Evolutionary conservation across 2,113 vertebrate genomes (phyloP).

Genomic region (Falco punctatus): DNA sequence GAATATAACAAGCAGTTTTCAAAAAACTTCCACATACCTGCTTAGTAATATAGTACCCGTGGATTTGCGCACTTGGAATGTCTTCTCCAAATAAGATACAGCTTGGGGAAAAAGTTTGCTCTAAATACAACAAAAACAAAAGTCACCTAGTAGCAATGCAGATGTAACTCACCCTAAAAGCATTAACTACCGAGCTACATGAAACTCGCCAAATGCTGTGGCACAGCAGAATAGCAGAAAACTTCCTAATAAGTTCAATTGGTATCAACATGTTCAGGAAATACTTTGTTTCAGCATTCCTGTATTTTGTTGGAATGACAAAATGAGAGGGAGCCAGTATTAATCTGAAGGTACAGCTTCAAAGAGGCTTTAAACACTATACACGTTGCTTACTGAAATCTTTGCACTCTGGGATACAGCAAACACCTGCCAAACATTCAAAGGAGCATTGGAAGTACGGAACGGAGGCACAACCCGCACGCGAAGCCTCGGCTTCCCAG

Average conservation of each 20-base stretch:
- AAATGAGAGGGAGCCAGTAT: background rate
- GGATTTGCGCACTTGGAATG: conserved; percentile 87
- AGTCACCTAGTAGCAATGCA: background rate
- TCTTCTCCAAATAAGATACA: conserved; percentile 91
- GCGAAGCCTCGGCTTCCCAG: background rate
- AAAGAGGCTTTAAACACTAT: background rate
- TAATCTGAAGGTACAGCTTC: background rate
- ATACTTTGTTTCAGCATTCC: background rate
- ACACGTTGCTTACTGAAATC: background rate
- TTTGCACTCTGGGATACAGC: background rate
- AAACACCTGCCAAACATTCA: background rate
- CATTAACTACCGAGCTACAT: background rate
- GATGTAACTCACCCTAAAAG: background rate
- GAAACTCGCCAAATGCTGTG: background rate
- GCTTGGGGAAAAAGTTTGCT: conserved; percentile 95
- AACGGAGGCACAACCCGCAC: background rate
- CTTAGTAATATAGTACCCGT: conserved; percentile 87
- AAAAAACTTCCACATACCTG: conserved; percentile 78
- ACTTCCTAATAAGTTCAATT: background rate
- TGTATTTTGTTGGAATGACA: background rate
- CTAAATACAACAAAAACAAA: conserved; percentile 68
- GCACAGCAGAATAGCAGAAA: background rate
- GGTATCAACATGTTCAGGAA: background rate
- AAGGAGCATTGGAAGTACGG: background rate
- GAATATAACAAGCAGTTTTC: background rate